A percentile compares a stretch with the other conserved stretches of the same genome.
Evolutionary conservation across 2,113 vertebrate species (phyloP).

Genomic region (Tragelaphus scriptus): DNA sequence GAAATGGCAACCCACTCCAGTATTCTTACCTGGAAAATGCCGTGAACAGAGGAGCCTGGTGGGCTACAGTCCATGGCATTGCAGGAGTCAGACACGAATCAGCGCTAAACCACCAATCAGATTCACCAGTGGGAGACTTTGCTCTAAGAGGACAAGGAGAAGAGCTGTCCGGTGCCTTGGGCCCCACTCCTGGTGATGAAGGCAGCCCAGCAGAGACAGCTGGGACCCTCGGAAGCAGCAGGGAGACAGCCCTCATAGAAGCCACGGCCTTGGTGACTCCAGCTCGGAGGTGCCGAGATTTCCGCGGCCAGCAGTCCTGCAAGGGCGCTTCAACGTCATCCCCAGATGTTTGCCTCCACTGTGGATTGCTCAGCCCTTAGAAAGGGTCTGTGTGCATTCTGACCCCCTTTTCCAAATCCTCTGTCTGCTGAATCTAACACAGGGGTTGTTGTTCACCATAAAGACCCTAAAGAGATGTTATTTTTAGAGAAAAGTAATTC

Average conservation of each 20-base stretch:
- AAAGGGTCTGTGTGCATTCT: neutral
- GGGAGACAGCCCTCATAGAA: neutral
- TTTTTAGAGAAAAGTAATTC: neutral
- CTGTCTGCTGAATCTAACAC: neutral
- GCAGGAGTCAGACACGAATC: neutral
- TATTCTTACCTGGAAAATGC: neutral
- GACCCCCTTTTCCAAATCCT: neutral
- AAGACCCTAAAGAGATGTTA: neutral
- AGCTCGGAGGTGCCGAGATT: neutral
- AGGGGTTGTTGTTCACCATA: neutral
- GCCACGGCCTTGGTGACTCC: neutral
- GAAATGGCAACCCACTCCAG: neutral
- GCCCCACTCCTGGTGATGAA: neutral
- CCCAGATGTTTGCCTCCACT: too few species aligned
- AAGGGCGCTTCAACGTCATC: neutral
- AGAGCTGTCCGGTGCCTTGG: fast-evolving
- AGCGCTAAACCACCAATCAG: neutral
- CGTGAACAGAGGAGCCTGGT: neutral
- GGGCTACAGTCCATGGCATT: neutral
- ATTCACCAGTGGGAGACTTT: neutral
- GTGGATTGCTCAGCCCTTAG: neutral
- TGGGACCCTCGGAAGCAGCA: neutral
- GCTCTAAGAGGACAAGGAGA: neutral
- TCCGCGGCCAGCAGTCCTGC: neutral
- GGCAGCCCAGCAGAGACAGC: neutral